Base-by-base conservation (phyloP, 2,797 vertebrate species). In the Sternotherus odoratus region DNA sequence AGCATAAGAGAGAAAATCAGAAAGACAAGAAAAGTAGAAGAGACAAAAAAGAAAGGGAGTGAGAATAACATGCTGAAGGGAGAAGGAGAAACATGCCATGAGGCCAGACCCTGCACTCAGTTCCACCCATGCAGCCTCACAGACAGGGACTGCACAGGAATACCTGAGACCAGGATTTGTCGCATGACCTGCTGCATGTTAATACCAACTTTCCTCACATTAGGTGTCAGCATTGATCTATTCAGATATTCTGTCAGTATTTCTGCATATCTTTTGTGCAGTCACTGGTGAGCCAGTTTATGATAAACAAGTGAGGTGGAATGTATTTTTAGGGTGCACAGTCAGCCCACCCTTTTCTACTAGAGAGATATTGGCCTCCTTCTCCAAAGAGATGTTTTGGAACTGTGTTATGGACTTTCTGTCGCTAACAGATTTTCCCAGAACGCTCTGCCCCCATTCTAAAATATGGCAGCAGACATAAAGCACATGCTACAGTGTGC, bases 331-430 rank as follows among this genome's bases (percentile, higher is more conserved):
- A 83, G 48, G 36, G 12, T 1, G 0, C 46, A 26, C 21, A 82
- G 8, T 57, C 60, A 69, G 77, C 89, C 94, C 92, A 89, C 85
- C 90, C 86, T 81, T 49, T 89, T 90, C 87, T 83, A 77, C 66
- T 43, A 81, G 54, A 24, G 50, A 91, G 39, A 79, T 90, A 89
- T 93, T 93, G 91, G 81, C 77, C 91, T 83, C 51, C 56, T 79
- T 90, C 82, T 88, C 66, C 74, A 0, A 0, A 81, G 50, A 85
- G 85, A 81, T 3, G 4, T 54, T 74, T 89, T 90, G 85, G 87
- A 88, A 85, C 50, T 0, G 0, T 83, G 87, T 79, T 94, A 91
- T 1, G 12, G 90, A 75, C 50, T 57, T 87, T 72, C 49, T 72
- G 11, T 79, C 51, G 63, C 24, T 5, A 90, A 19, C 51, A 91